Base-by-base conservation (phyloP, 2,888 invertebrate species). In the Leistus spinibarbis region DNA sequence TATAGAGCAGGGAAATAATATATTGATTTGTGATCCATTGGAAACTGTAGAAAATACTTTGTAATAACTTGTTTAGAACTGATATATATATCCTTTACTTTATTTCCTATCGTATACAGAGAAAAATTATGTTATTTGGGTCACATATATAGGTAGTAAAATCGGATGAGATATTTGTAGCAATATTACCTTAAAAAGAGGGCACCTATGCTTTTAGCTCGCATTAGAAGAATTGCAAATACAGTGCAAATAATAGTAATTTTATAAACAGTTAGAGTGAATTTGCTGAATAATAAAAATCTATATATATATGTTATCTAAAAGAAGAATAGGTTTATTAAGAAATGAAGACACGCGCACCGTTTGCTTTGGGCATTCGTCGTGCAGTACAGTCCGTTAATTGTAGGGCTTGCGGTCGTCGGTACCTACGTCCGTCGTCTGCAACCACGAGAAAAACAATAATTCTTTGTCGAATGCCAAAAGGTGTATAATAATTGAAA, bases 401-500 rank as follows among this genome's bases (percentile, higher is more conserved):
- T 60, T 60, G 60, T 16, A 22, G 60, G 19, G 60, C 4, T 60
- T 10, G 60, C 9, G 10, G 17, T n/a, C n/a, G n/a, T n/a, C n/a
- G n/a, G n/a, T n/a, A n/a, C n/a, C n/a, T n/a, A n/a, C n/a, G 4
- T 16, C 56, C 19, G 10, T 56, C 1, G 56, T 19, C 56, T 19
- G 16, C 40, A 40, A 20, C 19, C 57, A 19, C 5, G 60, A 19
- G 3, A 19, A 20, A 22, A 22, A 60, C 60, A 19, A 60, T 60
- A 60, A 60, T 13, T 60, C 60, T 60, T 22, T 19, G 10, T 60
- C 60, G 60, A 60, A 63, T 71, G 71, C 71, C 71, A 71, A 71
- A 71, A 71, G 71, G 71, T 71, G 71, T 71, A 71, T 71, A 71
- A 71, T 81, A 81, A 81, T 81, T 81, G 81, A 81, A 81, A 80